Evolutionary conservation across 2,797 vertebrate species (phyloP), one percentile per base, ranked within the genome.

Genomic region (Pampus argenteus): DNA sequence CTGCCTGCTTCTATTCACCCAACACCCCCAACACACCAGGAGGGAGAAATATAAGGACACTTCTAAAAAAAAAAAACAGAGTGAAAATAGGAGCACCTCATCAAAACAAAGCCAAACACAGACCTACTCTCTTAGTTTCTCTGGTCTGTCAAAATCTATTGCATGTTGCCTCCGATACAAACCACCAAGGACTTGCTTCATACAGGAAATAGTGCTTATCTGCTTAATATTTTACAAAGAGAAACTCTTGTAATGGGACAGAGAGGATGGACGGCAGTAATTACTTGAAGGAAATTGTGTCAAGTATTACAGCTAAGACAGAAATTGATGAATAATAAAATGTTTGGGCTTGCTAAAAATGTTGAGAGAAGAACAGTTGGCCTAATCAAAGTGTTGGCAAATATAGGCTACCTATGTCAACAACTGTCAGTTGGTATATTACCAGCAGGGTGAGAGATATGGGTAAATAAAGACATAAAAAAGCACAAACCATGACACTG

Each of bases 181-280:
- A 67, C 40, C 73, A 31, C 42, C 0, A 17, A 52, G 63, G 79
- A 68, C 26, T 66, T 55, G 34, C 71, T 78, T 83, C 56, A 45
- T 66, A 62, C 51, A 72, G 60, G 51, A 75, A 59, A 78, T 60
- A 79, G 76, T 62, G 71, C 76, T 84, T 71, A 73, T 82, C 76
- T 61, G 4, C 76, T 88, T 51, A 86, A 84, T 88, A 88, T 87
- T 92, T 90, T 76, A 90, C 34, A 66, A 66, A 48, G 51, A 50
- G 42, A 74, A 71, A 66, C 57, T 80, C 68, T 79, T 61, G 14
- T 61, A 66, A 70, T 23, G 48, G 68, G 42, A 25, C 26, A 44
- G 34, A 23, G 17, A 54, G 38, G 31, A 70, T 62, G 58, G 71
- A 74, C 36, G 25, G n/a, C 49, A 56, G 65, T 38, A 59, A 58